Evolutionary conservation across 2,113 vertebrate species (phyloP), one percentile per base, ranked within the genome.

Genomic region (Pogona vitticeps): DNA sequence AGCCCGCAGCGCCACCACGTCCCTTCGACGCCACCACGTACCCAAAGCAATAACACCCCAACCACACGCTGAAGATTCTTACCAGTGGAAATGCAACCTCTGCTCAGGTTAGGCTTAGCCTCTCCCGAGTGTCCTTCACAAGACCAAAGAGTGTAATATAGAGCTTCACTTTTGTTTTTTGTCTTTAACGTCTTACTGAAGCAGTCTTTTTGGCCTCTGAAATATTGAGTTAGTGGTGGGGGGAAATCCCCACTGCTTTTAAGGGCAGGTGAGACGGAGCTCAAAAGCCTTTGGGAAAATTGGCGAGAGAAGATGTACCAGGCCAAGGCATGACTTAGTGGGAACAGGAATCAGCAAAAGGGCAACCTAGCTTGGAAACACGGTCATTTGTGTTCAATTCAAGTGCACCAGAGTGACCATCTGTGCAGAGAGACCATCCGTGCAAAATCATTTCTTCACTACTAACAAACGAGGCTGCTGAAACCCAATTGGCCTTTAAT

Each of bases 321-420:
- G 79, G 42, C 85, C 59, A 87, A 81, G 38, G n/a, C 59, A 76
- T 73, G 79, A 87, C 40, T 76, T 59, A 82, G 33, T 82, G 42
- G 56, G 42, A 82, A 76, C 59, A 65, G 59, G 28, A 75, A 67
- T 76, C 59, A 52, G 71, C 79, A 67, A 86, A 65, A 20, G 70
- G 42, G 61, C 70, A 58, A 72, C 71, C 0, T 0, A 83, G 36
- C 73, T 86, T 82, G 85, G 33, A 82, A 86, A 13, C 0, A 1
- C 70, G 8, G 21, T 2, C 0, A 0, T 33, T n/a, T 58, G 17
- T 67, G 17, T 67, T 88, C 80, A n/a, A 13, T 80, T 67, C 80
- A 89, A 83, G 79, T 40, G 26, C 87, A 81, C 84, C 0, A 0
- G 59, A 83, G 87, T 86, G 82, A 76, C 73, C 72, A 20, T 85